Percentiles rank a stretch among this genome's conserved stretches.
phyloP scores from a whole-genome alignment of 2,797 vertebrate genomes.

The Myotis daubentonii region DNA sequence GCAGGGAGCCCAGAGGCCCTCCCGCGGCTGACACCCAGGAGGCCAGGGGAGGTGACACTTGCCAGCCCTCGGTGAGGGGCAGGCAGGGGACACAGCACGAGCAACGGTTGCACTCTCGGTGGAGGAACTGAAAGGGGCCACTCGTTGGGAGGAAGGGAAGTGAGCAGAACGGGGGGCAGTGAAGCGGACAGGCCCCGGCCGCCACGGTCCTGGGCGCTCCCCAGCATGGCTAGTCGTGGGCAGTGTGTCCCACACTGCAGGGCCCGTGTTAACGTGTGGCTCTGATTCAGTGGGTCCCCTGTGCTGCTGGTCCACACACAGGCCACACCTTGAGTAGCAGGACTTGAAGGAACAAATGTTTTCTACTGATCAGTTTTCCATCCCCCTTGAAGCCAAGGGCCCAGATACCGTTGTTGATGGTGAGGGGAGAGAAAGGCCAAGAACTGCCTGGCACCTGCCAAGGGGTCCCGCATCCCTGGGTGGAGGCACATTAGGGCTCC shows the following conservation, averaged over 20 bases:
- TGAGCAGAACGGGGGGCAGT: neutral
- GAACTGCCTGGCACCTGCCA: neutral
- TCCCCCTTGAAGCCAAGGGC: neutral
- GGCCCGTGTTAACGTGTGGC: neutral
- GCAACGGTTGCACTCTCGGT: neutral
- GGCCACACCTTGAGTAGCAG: neutral
- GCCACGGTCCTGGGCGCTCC: neutral
- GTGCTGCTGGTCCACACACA: neutral
- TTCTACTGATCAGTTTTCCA: neutral
- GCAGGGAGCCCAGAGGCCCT: neutral
- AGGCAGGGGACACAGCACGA: fast-evolving
- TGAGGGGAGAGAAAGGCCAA: neutral
- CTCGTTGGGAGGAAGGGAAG: neutral
- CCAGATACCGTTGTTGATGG: fast-evolving
- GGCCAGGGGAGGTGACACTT: too few relatives aligned
- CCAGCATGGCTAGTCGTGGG: neutral
- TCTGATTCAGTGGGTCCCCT: fast-evolving
- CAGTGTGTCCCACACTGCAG: fast-evolving
- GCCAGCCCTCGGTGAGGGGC: neutral
- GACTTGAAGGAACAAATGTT: neutral
- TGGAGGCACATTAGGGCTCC: fast-evolving
- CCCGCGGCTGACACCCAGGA: neutral
- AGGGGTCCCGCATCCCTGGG: fast-evolving
- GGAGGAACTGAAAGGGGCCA: neutral
- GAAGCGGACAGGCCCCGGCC: too few relatives aligned